Percentiles rank a stretch among this genome's conserved stretches.
These are phyloP conservation scores for Celastrina argiolus DNA, from an alignment of 2,888 invertebrate genomes.

Conservation along the genomic window DNA sequence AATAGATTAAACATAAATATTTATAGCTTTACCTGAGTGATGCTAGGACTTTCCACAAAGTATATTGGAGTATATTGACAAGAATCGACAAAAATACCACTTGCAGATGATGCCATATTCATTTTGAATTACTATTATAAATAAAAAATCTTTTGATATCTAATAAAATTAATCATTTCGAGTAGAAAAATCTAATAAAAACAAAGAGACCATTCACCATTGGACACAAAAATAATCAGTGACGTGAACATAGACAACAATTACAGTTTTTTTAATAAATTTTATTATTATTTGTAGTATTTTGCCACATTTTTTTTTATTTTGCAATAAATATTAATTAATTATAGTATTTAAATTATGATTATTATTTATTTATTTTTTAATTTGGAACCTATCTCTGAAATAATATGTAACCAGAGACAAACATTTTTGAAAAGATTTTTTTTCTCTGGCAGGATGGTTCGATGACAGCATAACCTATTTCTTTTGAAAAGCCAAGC, in stretches of 20 bases:
- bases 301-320: neutral
- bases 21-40: constrained; percentile 55
- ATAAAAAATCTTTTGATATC: constrained; percentile 27
- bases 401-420: neutral
- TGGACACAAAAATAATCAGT: neutral
- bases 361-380: too few species aligned
- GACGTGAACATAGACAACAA: neutral
- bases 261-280: neutral
- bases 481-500: constrained; percentile 71
- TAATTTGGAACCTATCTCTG: too few species aligned
- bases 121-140: constrained; percentile 35
- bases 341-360: too few species aligned
- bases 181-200: constrained; percentile 17
- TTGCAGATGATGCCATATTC: constrained; percentile 59
- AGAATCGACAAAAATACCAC: constrained; percentile 60
- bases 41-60: constrained; percentile 63
- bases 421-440: neutral
- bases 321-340: too few species aligned
- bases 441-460: neutral
- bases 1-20: constrained; percentile 34
- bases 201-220: constrained; percentile 15
- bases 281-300: neutral
- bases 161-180: constrained; percentile 26
- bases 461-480: constrained; percentile 36
- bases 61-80: constrained; percentile 70